Conservation (phyloP, 2,888 invertebrate genomes). For the Nudaria mundana region DNA sequence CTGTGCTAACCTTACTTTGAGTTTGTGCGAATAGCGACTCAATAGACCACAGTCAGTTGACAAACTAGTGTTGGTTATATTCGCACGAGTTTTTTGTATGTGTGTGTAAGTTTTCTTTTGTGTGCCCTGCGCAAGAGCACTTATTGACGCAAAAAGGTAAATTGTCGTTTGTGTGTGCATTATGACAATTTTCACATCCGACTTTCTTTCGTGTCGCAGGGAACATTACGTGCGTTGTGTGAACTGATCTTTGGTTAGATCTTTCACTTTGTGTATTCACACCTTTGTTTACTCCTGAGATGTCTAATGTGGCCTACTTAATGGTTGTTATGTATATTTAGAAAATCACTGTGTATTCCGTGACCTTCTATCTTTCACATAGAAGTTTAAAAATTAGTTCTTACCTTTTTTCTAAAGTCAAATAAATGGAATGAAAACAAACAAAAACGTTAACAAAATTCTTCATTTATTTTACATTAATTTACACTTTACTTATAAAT, state of each 20-base stretch:
- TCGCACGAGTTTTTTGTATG: constrained; percentile 25
- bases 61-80: constrained; percentile 30
- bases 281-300: constrained; percentile 63
- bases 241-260: constrained; percentile 43
- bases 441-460: constrained; percentile 69
- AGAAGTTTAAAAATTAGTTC: not conserved
- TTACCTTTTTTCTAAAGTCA: not conserved
- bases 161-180: constrained; percentile 61
- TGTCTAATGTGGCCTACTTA: constrained; percentile 46
- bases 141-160: constrained; percentile 59
- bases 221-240: constrained; percentile 48
- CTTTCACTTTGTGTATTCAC: constrained; percentile 53
- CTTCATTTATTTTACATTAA: constrained; percentile 80
- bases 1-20: constrained; percentile 38
- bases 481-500: constrained; percentile 68
- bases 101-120: constrained; percentile 49
- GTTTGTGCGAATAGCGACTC: constrained; percentile 32
- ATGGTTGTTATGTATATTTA: constrained; percentile 28
- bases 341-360: constrained; percentile 20
- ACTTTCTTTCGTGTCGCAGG: constrained; percentile 66
- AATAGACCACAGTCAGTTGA: constrained; percentile 39
- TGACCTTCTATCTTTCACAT: constrained; percentile 2
- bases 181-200: constrained; percentile 78
- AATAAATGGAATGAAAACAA: constrained; percentile 16
- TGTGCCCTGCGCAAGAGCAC: constrained; percentile 42